Conservation (phyloP, 2,888 invertebrate species). For the Lysandra bellargus region DNA sequence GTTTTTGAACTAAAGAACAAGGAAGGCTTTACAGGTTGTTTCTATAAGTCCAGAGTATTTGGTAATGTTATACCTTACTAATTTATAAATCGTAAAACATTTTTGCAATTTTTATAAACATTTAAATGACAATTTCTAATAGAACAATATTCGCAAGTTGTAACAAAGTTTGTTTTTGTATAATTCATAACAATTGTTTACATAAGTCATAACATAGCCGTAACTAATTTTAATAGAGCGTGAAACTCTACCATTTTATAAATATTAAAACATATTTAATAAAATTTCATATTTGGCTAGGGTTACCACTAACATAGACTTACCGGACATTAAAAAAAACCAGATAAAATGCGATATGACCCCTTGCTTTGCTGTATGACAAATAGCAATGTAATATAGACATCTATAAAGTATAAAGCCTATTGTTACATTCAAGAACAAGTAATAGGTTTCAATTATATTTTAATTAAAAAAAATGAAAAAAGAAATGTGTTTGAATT, state of each 20-base stretch:
- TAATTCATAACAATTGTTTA: neutral
- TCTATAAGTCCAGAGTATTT: neutral
- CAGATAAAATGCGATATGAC: too few species aligned
- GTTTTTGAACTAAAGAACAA: neutral
- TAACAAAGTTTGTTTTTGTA: neutral
- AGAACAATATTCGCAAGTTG: neutral
- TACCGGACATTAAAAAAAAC: neutral
- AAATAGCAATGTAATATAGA: too few species aligned
- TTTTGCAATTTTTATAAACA: neutral
- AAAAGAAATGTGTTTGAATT: too few species aligned
- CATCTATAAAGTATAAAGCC: neutral
- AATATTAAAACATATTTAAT: neutral
- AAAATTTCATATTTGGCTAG: neutral
- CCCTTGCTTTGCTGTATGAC: too few species aligned
- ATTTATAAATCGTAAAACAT: neutral
- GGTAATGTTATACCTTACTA: neutral
- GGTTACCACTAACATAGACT: neutral
- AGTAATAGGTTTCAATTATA: too few species aligned
- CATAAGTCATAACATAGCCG: neutral
- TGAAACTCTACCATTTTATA: neutral
- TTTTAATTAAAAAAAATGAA: too few species aligned
- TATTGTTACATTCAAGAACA: neutral
- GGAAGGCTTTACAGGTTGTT: neutral
- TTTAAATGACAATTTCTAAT: neutral
- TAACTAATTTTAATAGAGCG: slow-evolving; percentile 15